phyloP scores from a whole-genome alignment of 2,888 invertebrate genomes.

The Periphyllus acericola region DNA sequence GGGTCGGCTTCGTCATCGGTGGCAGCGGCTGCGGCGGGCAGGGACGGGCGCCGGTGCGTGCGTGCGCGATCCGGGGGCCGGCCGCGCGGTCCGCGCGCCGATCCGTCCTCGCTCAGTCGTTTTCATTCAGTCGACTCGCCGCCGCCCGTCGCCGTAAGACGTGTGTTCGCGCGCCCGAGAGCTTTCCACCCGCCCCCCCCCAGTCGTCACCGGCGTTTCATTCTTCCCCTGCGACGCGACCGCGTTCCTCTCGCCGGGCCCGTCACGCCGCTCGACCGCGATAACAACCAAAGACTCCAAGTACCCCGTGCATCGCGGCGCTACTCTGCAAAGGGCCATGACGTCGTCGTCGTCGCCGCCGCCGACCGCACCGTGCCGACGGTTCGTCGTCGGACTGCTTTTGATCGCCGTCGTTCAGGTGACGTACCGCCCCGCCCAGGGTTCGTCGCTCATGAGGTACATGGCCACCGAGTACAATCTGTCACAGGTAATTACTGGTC shows the following conservation, averaged over 20 bases:
- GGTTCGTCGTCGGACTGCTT: slow-evolving; percentile 6
- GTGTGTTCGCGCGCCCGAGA: not conserved
- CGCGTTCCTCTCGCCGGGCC: not conserved
- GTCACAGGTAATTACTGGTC: slow-evolving; percentile 4
- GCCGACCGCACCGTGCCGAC: not conserved
- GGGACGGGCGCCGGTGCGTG: slow-evolving; percentile 12
- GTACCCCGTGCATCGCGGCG: no score
- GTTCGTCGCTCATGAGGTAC: slow-evolving; percentile 20
- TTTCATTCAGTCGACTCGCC: slow-evolving; percentile 38
- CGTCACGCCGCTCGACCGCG: not conserved
- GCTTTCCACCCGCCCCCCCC: not conserved
- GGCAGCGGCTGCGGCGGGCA: not conserved
- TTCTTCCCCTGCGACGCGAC: not conserved
- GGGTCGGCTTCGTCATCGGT: slow-evolving; percentile 7
- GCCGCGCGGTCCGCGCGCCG: not conserved
- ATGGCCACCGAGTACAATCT: slow-evolving; percentile 29
- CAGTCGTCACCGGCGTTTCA: not conserved
- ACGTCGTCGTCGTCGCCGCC: not conserved
- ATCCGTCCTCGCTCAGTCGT: no score
- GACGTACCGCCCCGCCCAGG: slow-evolving; percentile 24
- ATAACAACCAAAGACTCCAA: no score
- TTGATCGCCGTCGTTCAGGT: slow-evolving; percentile 46
- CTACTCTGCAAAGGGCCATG: no score
- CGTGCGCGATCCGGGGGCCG: slow-evolving; percentile 45
- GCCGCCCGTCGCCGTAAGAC: slow-evolving; percentile 7